Conservation (phyloP, 2,113 vertebrate genomes). For the Perccottus glenii region DNA sequence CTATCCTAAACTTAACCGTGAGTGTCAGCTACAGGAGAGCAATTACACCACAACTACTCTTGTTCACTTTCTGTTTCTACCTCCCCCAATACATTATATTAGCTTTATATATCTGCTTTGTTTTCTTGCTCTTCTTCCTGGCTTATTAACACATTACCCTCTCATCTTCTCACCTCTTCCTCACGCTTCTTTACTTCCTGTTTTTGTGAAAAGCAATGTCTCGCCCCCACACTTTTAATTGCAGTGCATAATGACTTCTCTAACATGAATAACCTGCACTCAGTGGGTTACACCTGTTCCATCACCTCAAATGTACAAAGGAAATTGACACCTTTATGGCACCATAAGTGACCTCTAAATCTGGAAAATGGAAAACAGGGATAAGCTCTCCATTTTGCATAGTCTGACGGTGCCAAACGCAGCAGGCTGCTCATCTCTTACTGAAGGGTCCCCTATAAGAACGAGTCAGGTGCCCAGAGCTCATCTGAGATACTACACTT, state of each 20-base stretch:
- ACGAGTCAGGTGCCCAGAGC: conserved; percentile 19
- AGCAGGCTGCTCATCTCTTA: conserved; percentile 65
- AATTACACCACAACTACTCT: conserved; percentile 63
- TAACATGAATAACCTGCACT: conserved; percentile 49
- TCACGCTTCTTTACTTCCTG: conserved; percentile 28
- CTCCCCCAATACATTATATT: conserved; percentile 7
- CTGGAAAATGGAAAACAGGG: conserved; percentile 63
- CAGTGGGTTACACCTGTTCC: conserved; percentile 40
- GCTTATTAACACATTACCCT: conserved; percentile 47
- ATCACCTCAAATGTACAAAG: conserved; percentile 47
- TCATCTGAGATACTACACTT: conserved; percentile 15
- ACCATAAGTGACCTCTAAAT: conserved; percentile 73
- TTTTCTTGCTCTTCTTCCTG: conserved; percentile 38
- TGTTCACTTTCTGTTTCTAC: conserved; percentile 24
- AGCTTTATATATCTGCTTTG: conserved; percentile 29
- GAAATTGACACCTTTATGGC: conserved; percentile 39
- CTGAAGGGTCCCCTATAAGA: conserved; percentile 28
- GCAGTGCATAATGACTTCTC: conserved; percentile 57
- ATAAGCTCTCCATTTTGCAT: conserved; percentile 64
- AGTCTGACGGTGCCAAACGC: conserved; percentile 58
- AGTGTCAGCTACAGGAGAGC: conserved; percentile 70
- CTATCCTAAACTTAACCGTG: conserved; percentile 71
- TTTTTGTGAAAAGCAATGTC: conserved; percentile 40
- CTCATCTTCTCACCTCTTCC: conserved; percentile 38
- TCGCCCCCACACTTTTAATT: conserved; percentile 62